These are phyloP conservation scores for Allophyes oxyacanthae DNA, from an alignment of 2,888 invertebrate species.

Conservation along the genomic window DNA sequence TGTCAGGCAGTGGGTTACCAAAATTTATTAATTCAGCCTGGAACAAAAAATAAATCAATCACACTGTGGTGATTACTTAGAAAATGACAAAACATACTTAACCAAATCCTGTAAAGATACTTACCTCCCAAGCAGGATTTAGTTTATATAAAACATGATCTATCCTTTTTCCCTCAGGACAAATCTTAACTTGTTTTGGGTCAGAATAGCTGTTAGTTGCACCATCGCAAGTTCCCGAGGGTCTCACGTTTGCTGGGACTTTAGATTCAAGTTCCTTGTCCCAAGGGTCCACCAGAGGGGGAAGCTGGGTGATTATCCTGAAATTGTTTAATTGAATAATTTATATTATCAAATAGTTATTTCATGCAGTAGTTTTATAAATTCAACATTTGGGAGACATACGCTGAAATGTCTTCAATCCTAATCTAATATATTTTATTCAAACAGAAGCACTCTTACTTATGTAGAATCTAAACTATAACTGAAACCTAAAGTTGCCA, in stretches of 20 bases:
- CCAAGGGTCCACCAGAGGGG: constrained; percentile 76
- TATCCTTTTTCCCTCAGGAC: constrained; percentile 95
- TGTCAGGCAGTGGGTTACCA: constrained; percentile 92
- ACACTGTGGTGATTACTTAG: background rate
- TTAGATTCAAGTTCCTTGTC: constrained; percentile 62
- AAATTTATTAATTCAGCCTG: constrained; percentile 86
- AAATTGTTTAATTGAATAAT: constrained; percentile 7
- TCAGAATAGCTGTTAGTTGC: constrained; percentile 95
- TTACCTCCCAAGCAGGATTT: constrained; percentile 72
- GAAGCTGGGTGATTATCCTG: constrained; percentile 85
- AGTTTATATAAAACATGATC: constrained; percentile 95
- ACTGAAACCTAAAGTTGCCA: too few relatives aligned
- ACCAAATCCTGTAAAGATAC: background rate
- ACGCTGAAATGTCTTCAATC: too few relatives aligned
- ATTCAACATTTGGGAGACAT: too few relatives aligned
- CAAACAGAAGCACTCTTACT: too few relatives aligned
- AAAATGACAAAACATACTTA: too few relatives aligned
- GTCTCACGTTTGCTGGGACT: constrained; percentile 58
- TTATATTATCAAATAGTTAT: too few relatives aligned
- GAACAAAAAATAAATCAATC: constrained; percentile 43
- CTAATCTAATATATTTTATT: too few relatives aligned
- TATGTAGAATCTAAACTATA: too few relatives aligned
- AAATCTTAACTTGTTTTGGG: constrained; percentile 79
- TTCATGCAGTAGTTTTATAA: too few relatives aligned
- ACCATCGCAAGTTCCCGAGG: constrained; percentile 91